Percentiles rank a stretch among this genome's conserved stretches.
phyloP scores from a whole-genome alignment of 2,797 vertebrate species.

The Dendrocincla fuliginosa region DNA sequence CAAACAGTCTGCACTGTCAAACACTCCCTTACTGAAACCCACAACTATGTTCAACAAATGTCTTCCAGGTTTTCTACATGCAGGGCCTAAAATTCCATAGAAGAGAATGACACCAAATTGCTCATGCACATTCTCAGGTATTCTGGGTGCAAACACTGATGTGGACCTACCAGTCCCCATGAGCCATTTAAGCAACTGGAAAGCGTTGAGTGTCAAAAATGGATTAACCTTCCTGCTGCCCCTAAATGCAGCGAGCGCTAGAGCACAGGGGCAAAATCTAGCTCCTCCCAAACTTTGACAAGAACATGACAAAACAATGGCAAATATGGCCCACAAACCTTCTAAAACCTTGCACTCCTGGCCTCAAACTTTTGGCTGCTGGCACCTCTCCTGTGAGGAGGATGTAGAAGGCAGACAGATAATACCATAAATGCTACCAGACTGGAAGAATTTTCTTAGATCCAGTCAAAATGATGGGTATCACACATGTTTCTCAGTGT shows the following conservation, averaged over 20 bases:
- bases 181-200: neutral
- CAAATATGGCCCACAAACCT: fast-evolving
- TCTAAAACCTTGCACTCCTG: neutral
- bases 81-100: neutral
- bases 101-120: neutral
- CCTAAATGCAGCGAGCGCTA: neutral
- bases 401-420: neutral
- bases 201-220: neutral
- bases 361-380: neutral
- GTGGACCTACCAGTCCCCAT: neutral
- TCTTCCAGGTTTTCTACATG: neutral
- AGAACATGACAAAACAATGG: neutral
- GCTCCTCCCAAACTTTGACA: fast-evolving
- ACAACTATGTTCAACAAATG: neutral
- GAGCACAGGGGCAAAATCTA: neutral
- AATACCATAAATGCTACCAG: fast-evolving
- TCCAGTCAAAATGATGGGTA: fast-evolving
- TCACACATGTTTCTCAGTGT: fast-evolving
- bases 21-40: neutral
- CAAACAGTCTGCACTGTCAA: neutral
- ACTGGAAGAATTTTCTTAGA: neutral
- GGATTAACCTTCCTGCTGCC: neutral
- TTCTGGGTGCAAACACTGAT: neutral
- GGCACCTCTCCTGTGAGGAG: neutral
- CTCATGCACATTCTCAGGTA: neutral